Conservation (phyloP, 2,888 invertebrate species). For the Neoitamus cyanurus region DNA sequence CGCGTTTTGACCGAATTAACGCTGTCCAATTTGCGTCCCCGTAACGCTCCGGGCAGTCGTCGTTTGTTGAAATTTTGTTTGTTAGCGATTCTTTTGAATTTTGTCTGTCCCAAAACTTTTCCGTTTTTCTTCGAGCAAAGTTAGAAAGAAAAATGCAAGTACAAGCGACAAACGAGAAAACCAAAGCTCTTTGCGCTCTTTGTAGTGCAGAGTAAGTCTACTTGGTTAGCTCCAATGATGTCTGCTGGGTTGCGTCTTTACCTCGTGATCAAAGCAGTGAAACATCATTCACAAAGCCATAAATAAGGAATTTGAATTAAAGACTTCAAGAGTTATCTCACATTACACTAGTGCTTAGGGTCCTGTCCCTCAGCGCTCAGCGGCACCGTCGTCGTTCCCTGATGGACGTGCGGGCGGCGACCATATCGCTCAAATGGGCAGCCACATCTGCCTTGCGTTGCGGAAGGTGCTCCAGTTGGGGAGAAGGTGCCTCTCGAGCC, state of each 20-base stretch:
- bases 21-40: neutral
- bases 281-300: constrained; percentile 41
- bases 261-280: constrained; percentile 33
- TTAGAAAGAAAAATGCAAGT: neutral
- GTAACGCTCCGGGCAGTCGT: neutral
- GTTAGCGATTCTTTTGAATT: neutral
- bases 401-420: neutral
- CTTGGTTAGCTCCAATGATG: constrained; percentile 29
- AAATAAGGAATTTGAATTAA: constrained; percentile 33
- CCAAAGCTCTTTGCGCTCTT: constrained; percentile 32
- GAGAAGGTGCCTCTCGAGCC: constrained; percentile 65
- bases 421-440: constrained; percentile 63
- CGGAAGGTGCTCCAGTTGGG: constrained; percentile 62
- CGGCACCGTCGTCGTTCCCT: constrained; percentile 11
- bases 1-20: neutral
- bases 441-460: constrained; percentile 61
- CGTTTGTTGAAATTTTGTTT: neutral
- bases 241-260: constrained; percentile 21
- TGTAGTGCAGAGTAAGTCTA: constrained; percentile 32
- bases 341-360: constrained; percentile 43
- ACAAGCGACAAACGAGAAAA: constrained; percentile 27
- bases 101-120: constrained; percentile 11
- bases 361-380: constrained; percentile 9
- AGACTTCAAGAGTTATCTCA: constrained; percentile 19
- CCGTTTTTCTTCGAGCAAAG: neutral